These are phyloP conservation scores for Nothobranchius kuhntae DNA, from an alignment of 2,113 vertebrate genomes.

Conservation along the genomic window DNA sequence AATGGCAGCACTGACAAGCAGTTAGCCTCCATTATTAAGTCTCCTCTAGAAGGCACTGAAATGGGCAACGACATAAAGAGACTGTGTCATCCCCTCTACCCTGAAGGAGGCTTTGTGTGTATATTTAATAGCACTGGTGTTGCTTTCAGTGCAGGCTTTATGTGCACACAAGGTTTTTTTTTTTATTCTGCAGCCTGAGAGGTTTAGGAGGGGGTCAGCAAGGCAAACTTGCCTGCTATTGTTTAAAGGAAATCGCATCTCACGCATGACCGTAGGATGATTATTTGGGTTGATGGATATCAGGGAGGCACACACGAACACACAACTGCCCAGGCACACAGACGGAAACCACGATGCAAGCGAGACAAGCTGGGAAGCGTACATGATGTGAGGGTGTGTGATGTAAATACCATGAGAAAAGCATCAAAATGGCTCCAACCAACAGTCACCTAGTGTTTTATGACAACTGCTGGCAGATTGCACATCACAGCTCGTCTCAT, in stretches of 20 bases:
- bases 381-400: slow-evolving; percentile 61
- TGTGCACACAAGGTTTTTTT: slow-evolving; percentile 9
- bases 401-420: slow-evolving; percentile 66
- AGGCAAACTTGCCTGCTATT: slow-evolving; percentile 61
- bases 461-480: slow-evolving; percentile 63
- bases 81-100: slow-evolving; percentile 36
- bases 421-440: slow-evolving; percentile 59
- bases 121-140: slow-evolving; percentile 22
- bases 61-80: slow-evolving; percentile 53
- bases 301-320: slow-evolving; percentile 36
- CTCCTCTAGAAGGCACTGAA: slow-evolving; percentile 44
- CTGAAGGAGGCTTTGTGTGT: slow-evolving; percentile 30
- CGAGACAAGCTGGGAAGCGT: slow-evolving; percentile 23
- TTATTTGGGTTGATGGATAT: slow-evolving; percentile 68
- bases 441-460: slow-evolving; percentile 54
- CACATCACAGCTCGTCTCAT: slow-evolving; percentile 49
- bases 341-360: slow-evolving; percentile 20
- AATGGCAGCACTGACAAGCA: slow-evolving; percentile 41
- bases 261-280: slow-evolving; percentile 68
- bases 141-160: slow-evolving; percentile 25
- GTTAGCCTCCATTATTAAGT: slow-evolving; percentile 57
- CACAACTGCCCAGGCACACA: slow-evolving; percentile 19
- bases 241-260: slow-evolving; percentile 72
- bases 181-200: slow-evolving; percentile 51
- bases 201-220: slow-evolving; percentile 47